Evolutionary conservation across 2,888 invertebrate species (phyloP).

Genomic region (Limnephilus rhombicus): DNA sequence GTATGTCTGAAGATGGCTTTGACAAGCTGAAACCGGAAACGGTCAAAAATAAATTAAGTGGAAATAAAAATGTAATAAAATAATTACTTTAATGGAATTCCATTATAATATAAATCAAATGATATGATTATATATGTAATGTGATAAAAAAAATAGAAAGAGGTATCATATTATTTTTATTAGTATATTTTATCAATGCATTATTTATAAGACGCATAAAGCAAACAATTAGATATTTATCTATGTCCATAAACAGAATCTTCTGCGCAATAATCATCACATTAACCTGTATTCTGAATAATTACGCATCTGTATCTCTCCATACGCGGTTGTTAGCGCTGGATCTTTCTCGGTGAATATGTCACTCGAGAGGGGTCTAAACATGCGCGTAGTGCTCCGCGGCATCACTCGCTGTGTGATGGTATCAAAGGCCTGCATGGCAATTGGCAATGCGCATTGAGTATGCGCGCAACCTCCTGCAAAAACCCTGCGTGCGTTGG

Average conservation of each 20-base stretch:
- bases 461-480: neutral
- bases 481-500: neutral
- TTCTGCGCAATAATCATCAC: neutral
- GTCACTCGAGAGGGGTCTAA: neutral
- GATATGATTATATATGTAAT: no score
- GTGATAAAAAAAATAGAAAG: no score
- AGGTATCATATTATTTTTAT: no score
- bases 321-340: neutral
- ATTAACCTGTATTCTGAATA: neutral
- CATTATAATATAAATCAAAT: no score
- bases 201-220: neutral
- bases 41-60: no score
- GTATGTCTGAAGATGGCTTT: no score
- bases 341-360: neutral
- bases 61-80: no score
- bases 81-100: no score
- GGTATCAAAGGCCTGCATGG: neutral
- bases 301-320: neutral
- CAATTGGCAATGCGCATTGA: neutral
- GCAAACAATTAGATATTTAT: neutral
- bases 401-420: neutral
- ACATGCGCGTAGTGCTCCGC: neutral
- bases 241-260: neutral
- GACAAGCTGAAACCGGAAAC: no score
- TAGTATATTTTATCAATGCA: no score